Evolutionary conservation across 35 echinoderm and acorn worm genomes (phyloP).

Genomic region (Chiridota heheva): DNA sequence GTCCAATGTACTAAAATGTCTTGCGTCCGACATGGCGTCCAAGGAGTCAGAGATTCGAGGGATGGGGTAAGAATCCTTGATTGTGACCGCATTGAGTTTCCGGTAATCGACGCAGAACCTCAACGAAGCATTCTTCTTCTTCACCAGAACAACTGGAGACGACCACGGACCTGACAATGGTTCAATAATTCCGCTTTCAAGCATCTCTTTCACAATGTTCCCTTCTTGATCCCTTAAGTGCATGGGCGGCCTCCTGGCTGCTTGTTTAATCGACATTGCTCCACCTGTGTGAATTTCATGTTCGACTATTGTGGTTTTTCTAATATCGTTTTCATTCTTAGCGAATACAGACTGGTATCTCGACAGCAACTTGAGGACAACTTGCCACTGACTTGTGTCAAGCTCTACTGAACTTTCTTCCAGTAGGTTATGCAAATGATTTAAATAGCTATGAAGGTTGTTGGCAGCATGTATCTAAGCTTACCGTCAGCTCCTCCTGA

Average conservation of each 20-base stretch:
- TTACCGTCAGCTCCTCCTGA: too few species aligned
- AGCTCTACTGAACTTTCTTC: too few species aligned
- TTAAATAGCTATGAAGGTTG: not conserved
- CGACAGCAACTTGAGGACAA: too few species aligned
- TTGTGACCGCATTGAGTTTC: conserved; percentile 34
- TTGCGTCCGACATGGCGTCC: conserved; percentile 25
- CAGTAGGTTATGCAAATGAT: too few species aligned
- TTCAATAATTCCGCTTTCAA: conserved; percentile 27
- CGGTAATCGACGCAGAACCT: conserved; percentile 68
- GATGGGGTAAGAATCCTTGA: conserved; percentile 42
- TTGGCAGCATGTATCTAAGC: too few species aligned
- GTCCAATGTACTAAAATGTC: not conserved
- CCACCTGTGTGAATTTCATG: conserved; percentile 48
- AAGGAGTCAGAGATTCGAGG: conserved; percentile 35
- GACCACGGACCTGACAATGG: conserved; percentile 69
- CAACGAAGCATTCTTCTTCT: conserved; percentile 40
- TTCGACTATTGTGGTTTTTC: conserved; percentile 21
- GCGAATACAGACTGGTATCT: too few species aligned
- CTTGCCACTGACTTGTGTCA: too few species aligned
- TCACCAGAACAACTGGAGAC: conserved; percentile 56
- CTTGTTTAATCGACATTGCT: conserved; percentile 36
- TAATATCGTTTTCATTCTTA: conserved; percentile 18
- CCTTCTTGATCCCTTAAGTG: conserved; percentile 37
- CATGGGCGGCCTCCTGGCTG: conserved; percentile 36
- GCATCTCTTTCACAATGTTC: too few species aligned